A percentile compares a stretch with the other conserved stretches of the same genome.
phyloP scores from a whole-genome alignment of 2,888 invertebrate species.

The Margaritifera margaritifera region DNA sequence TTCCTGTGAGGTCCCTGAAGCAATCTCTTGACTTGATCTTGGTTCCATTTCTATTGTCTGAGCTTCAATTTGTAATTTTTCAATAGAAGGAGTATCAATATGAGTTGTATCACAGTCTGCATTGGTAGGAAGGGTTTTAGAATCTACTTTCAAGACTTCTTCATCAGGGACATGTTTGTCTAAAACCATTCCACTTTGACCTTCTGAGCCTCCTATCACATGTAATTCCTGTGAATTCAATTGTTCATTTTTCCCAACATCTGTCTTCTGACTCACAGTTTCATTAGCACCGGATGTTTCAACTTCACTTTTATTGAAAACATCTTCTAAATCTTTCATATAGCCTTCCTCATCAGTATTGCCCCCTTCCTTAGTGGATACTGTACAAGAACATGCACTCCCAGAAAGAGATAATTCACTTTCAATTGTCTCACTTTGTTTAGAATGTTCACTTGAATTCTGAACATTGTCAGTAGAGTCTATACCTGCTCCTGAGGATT shows the following conservation, averaged over 20 bases:
- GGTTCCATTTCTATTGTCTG: background rate
- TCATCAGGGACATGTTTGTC: background rate
- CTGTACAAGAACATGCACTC: constrained; percentile 51
- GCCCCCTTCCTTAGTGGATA: constrained; percentile 4
- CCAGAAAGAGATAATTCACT: constrained; percentile 29
- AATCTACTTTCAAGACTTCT: constrained; percentile 2
- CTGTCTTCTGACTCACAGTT: background rate
- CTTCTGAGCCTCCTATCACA: background rate
- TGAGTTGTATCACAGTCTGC: too few species aligned
- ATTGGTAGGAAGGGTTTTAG: background rate
- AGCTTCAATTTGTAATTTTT: too few species aligned
- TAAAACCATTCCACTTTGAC: background rate
- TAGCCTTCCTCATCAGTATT: background rate
- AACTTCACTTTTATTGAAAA: background rate
- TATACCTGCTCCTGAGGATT: background rate
- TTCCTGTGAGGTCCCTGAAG: background rate
- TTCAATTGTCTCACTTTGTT: constrained; percentile 13
- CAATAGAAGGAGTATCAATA: too few species aligned
- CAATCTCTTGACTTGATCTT: background rate
- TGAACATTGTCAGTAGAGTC: too few species aligned
- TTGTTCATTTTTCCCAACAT: background rate
- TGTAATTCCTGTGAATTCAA: too few species aligned
- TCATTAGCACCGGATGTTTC: constrained; percentile 1
- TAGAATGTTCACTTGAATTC: too few species aligned
- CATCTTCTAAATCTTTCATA: constrained; percentile 11